These are phyloP conservation scores for Columba livia DNA, from an alignment of 2,113 vertebrate species.

Conservation along the genomic window DNA sequence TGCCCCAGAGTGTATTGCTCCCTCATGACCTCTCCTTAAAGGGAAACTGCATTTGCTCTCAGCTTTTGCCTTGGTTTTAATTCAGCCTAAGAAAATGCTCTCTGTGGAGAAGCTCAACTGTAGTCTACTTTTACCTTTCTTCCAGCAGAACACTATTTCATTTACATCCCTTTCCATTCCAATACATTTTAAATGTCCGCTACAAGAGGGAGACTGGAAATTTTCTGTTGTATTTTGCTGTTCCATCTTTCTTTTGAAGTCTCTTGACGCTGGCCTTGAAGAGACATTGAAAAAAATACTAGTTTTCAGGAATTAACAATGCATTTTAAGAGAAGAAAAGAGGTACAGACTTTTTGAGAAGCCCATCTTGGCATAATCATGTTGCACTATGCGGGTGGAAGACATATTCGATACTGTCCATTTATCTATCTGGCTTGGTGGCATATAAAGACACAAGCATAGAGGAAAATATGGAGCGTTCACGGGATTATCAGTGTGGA, in stretches of 20 bases:
- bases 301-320: neutral
- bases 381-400: neutral
- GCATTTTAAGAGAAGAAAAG: neutral
- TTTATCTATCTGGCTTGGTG: neutral
- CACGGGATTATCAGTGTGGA: neutral
- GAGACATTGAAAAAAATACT: neutral
- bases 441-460: neutral
- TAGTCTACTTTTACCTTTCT: neutral
- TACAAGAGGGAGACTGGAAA: neutral
- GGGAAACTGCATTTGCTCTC: neutral
- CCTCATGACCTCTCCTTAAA: neutral
- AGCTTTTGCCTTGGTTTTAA: neutral
- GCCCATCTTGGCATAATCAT: neutral
- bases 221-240: neutral
- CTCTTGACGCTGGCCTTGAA: neutral
- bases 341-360: neutral
- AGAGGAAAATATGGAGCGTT: neutral
- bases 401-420: neutral
- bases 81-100: neutral
- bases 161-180: neutral
- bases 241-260: neutral
- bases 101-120: slow-evolving; percentile 8
- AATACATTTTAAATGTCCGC: neutral
- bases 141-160: neutral
- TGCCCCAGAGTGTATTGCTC: neutral